Evolutionary conservation across 2,797 vertebrate genomes (phyloP).

Genomic region (Alectoris magna): DNA sequence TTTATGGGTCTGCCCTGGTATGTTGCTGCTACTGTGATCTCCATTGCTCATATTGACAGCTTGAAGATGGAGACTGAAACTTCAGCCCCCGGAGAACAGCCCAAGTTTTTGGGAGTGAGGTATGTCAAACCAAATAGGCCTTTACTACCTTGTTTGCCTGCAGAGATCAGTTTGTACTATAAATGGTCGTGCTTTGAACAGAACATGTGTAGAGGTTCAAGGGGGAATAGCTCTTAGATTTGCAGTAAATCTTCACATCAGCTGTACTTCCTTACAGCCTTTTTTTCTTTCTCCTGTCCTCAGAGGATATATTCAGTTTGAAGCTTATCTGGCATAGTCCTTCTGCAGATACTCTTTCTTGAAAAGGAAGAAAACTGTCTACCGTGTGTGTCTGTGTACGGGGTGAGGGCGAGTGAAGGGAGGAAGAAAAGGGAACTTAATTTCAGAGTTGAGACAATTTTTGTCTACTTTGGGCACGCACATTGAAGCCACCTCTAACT

Average conservation of each 20-base stretch:
- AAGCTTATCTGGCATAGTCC: not conserved
- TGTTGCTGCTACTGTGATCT: conserved; percentile 96
- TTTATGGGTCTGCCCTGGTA: conserved; percentile 98
- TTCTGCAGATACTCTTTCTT: not conserved
- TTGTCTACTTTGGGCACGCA: not conserved
- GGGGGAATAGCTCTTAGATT: not conserved
- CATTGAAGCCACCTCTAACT: not conserved
- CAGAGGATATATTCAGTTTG: not conserved
- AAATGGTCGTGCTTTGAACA: not conserved
- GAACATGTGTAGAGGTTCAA: not conserved
- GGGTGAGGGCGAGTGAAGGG: not conserved
- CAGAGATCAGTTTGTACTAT: not conserved
- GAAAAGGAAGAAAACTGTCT: not conserved
- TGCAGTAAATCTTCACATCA: not conserved
- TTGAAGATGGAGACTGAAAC: conserved; percentile 99
- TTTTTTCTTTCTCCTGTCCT: not conserved
- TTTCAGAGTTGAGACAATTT: not conserved
- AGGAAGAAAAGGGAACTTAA: not conserved
- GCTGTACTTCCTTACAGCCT: not conserved
- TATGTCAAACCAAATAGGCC: conserved; percentile 53
- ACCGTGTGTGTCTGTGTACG: fast-evolving
- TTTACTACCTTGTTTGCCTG: not conserved
- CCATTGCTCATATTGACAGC: conserved; percentile 97
- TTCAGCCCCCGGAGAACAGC: conserved; percentile 95
- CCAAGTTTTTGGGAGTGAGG: conserved; percentile 97